Conservation (phyloP, 2,888 invertebrate genomes). For the Nematopogon swammerdamellus region DNA sequence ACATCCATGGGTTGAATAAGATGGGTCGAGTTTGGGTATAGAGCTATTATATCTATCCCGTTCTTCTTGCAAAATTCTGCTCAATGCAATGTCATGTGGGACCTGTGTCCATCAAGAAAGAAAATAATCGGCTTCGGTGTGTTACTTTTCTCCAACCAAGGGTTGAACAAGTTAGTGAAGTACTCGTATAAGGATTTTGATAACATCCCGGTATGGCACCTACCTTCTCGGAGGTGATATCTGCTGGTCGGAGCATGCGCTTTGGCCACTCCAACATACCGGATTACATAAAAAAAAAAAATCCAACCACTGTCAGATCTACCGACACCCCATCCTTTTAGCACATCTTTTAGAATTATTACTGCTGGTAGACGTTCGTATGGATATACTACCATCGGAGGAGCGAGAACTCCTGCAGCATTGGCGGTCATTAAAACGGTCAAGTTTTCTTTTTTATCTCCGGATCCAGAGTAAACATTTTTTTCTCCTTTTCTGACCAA, state of each 20-base stretch:
- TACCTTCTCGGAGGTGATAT: too few relatives aligned
- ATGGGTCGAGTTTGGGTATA: slow-evolving; percentile 10
- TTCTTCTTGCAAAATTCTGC: slow-evolving; percentile 8
- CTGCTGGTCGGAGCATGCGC: too few relatives aligned
- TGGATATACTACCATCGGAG: slow-evolving; percentile 14
- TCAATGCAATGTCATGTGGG: neutral
- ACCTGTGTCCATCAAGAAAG: neutral
- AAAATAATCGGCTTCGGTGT: slow-evolving; percentile 2
- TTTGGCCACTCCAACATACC: too few relatives aligned
- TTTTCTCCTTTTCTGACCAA: slow-evolving; percentile 20
- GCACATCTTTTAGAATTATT: slow-evolving; percentile 10
- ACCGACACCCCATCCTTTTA: slow-evolving; percentile 10
- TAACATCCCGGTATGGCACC: too few relatives aligned
- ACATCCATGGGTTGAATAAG: slow-evolving; percentile 12
- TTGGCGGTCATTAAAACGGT: slow-evolving; percentile 14
- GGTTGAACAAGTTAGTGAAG: neutral
- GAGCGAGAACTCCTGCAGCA: slow-evolving; percentile 14
- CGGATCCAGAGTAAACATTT: slow-evolving; percentile 14
- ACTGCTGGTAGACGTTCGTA: slow-evolving; percentile 11
- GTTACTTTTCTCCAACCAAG: slow-evolving; percentile 3
- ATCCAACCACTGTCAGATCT: neutral
- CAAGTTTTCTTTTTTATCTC: slow-evolving; percentile 17
- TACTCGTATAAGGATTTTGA: neutral
- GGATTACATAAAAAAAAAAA: too few relatives aligned
- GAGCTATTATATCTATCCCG: slow-evolving; percentile 9